Evolutionary conservation across 1,140 invertebrate genomes (phyloP).

Genomic region (Philopotamus ludificatus): DNA sequence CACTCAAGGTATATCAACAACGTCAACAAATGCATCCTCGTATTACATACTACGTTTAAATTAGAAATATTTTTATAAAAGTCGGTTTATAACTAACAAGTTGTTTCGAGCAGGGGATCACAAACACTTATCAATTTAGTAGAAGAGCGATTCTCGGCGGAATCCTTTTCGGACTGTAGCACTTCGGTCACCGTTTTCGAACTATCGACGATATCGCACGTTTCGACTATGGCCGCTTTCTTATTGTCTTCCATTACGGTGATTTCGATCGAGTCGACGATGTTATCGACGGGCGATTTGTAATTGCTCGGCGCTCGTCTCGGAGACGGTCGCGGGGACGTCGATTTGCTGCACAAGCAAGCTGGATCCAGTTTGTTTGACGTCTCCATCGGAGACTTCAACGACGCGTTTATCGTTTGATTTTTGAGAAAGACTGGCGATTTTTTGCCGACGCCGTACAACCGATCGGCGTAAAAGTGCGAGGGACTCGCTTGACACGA

Average conservation of each 20-base stretch:
- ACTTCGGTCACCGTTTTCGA: not conserved
- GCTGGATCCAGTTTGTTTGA: constrained; percentile 26
- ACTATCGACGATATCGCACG: no score
- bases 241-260: not conserved
- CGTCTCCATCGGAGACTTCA: constrained; percentile 25
- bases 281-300: constrained; percentile 26
- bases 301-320: constrained; percentile 25
- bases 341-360: constrained; percentile 33
- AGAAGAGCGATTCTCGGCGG: constrained; percentile 11
- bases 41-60: no score
- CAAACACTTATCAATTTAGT: constrained; percentile 21
- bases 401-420: constrained; percentile 9
- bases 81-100: no score
- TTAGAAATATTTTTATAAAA: no score
- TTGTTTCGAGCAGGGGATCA: constrained; percentile 40
- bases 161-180: not conserved
- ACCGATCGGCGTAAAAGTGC: constrained; percentile 16
- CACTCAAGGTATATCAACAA: not conserved
- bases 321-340: constrained; percentile 36
- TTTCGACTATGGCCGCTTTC: not conserved
- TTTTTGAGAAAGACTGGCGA: constrained; percentile 27
- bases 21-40: no score
- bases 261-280: constrained; percentile 6
- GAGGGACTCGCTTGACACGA: constrained; percentile 28
- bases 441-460: constrained; percentile 22